Base-by-base conservation (phyloP, 2,797 vertebrate genomes). In the Lateolabrax maculatus region DNA sequence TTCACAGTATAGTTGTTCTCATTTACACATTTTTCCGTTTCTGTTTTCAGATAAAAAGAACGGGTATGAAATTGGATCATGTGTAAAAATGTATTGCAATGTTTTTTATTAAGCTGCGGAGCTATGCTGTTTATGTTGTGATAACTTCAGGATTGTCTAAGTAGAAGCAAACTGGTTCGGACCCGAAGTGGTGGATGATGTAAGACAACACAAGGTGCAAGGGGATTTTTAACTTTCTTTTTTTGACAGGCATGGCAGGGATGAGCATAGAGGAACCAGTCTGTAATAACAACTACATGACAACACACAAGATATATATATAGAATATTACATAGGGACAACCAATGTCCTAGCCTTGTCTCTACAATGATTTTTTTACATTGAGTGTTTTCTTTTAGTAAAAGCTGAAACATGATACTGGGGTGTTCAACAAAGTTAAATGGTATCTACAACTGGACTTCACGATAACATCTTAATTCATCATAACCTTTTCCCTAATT, bases 271-370 rank as follows among this genome's bases (percentile, higher is more conserved):
- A 60, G 27, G 25, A 53, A 53, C 53, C 12, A 10, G 46, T 60
- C 53, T 53, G 27, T 44, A 39, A 39, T 25, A 75, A 76, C 52
- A 53, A 61, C 60, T 29, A 61, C 27, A 58, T 69, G 36, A 70
- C 52, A 58, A 68, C 66, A 80, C 9, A 49, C 46, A 15, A n/a
- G n/a, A n/a, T n/a, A n/a, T 72, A 66, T 67, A 71, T 27, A 71
- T 37, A 53, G 36, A 64, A 10, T 36, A 37, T 46, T 29, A 48
- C 31, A 34, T 41, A 6, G 68, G 31, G 23, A 48, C 37, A 25
- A 48, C 21, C 44, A 57, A 56, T 69, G 48, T 25, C 53, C n/a
- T 10, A 31, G 31, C 61, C 39, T 53, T 25, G 53, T 39, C 41
- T 73, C 11, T 41, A 25, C 49, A 6, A 9, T 41, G 1, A 11